Evolutionary conservation across 2,888 invertebrate genomes (phyloP).

Genomic region (Aphrophora alni): DNA sequence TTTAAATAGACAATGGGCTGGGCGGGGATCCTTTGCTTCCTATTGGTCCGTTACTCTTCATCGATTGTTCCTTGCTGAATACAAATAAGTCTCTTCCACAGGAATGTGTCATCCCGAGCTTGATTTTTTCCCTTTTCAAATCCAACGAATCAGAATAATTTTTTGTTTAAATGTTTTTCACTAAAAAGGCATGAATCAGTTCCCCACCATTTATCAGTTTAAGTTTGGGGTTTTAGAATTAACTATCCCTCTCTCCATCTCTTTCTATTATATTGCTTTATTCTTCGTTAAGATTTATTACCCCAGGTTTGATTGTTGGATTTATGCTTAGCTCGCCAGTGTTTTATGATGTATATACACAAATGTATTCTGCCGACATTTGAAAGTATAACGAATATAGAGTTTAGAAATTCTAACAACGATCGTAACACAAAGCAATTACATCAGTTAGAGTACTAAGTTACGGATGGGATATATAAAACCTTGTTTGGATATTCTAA

Average conservation of each 20-base stretch:
- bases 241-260: neutral
- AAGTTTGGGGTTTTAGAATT: neutral
- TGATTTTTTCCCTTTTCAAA: neutral
- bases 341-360: neutral
- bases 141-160: neutral
- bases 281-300: neutral
- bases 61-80: constrained; percentile 9
- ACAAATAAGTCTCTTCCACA: neutral
- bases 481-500: neutral
- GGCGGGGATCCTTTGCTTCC: neutral
- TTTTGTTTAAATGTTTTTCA: neutral
- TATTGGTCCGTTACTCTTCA: neutral
- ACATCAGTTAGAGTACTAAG: neutral
- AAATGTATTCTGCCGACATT: neutral
- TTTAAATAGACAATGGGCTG: constrained; percentile 3
- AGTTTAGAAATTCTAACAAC: neutral
- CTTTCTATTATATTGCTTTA: neutral
- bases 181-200: constrained; percentile 9
- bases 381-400: neutral
- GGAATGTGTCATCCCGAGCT: neutral
- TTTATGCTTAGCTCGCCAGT: neutral
- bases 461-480: neutral
- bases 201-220: neutral
- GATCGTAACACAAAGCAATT: neutral
- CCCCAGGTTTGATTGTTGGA: neutral